Evolutionary conservation across 2,888 invertebrate species (phyloP), one percentile per base, ranked within the genome.

Genomic region (Kryphioiulus occultus): DNA sequence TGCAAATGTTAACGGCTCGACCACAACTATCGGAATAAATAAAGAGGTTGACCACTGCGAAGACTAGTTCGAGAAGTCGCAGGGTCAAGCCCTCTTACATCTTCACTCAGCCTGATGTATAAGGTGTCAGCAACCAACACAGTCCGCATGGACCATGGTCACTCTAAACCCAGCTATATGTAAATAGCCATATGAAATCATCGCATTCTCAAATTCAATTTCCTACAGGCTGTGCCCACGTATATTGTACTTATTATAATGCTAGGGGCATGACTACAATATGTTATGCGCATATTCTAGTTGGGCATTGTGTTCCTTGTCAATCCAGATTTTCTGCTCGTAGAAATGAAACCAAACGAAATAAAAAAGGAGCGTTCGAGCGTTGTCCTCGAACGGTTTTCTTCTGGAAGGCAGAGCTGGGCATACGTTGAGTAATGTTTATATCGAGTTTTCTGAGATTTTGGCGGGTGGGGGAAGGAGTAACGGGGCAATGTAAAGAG

Each of bases 401-500:
- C 78, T 78, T 78, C 78, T 85, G 85, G 42, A 85, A 85, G 85
- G 44, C 44, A 85, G 44, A 26, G 85, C 44, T 26, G 42, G n/a
- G 85, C 42, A 85, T 15, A 85, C 85, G 12, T 85, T 2, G 42
- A 85, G 44, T 85, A 42, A 35, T 22, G 30, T 85, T 85, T 39
- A 85, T 39, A 39, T 39, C 39, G 26, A 85, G 44, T 39, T 42
- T 85, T 32, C 7, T n/a, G 85, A 42, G 42, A 85, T 85, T 85
- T 85, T 42, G 26, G 22, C 32, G 22, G 85, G 42, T 42, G 26
- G 39, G 7, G 44, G 26, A n/a, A 85, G 85, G 39, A 85, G 32
- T 85, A 85, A 85, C 85, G 35, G 85, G 85, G 44, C 22, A 42
- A 42, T 85, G 85, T 85, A 85, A 85, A 42, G 44, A 85, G 85